These are phyloP conservation scores for Malaclemys terrapin DNA, from an alignment of 2,113 vertebrate species.

Conservation along the genomic window DNA sequence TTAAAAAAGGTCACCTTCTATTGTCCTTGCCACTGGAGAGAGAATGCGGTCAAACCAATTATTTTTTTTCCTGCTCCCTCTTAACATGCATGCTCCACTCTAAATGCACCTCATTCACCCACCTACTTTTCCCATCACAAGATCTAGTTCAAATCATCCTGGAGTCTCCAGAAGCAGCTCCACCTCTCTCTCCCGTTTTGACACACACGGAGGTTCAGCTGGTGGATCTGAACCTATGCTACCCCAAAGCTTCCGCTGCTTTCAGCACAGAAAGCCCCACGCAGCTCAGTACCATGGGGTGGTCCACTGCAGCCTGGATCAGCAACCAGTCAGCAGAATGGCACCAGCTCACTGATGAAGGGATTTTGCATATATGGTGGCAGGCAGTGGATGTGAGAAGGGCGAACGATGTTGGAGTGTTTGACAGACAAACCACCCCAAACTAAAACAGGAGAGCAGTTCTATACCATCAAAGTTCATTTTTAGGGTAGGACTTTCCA, in stretches of 20 bases:
- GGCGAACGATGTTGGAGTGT: not conserved
- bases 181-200: not conserved
- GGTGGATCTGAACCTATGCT: not conserved
- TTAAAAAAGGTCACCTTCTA: not conserved
- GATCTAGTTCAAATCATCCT: not conserved
- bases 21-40: not conserved
- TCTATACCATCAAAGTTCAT: not conserved
- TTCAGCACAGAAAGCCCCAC: not conserved
- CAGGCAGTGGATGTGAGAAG: accelerated
- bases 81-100: not conserved
- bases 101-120: not conserved
- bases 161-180: not conserved
- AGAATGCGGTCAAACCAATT: not conserved
- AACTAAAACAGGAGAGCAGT: not conserved
- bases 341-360: not conserved
- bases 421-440: not conserved
- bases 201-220: not conserved
- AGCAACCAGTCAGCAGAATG: not conserved
- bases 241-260: not conserved
- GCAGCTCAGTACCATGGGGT: not conserved
- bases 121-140: not conserved
- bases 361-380: accelerated
- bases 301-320: not conserved
- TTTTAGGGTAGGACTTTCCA: not conserved
- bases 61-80: not conserved